These are phyloP conservation scores for Poliocrania exsul DNA, from an alignment of 2,797 vertebrate genomes.

Conservation along the genomic window DNA sequence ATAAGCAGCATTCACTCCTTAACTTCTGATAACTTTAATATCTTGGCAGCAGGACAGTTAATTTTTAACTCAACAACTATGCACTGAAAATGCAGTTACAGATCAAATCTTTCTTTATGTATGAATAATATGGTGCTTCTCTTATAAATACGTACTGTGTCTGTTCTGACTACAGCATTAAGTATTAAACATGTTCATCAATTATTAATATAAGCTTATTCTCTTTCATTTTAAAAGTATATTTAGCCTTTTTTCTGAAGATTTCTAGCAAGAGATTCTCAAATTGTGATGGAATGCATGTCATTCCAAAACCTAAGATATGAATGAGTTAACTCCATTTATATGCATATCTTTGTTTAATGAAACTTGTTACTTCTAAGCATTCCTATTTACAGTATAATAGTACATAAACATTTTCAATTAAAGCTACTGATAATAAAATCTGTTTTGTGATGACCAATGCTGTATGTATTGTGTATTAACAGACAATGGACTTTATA, in stretches of 20 bases:
- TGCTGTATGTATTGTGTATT: neutral
- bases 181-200: slow-evolving; percentile 21
- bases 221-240: neutral
- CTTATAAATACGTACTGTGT: neutral
- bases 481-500: neutral
- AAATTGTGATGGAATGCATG: neutral
- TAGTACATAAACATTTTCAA: neutral
- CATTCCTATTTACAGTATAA: neutral
- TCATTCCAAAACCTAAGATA: neutral
- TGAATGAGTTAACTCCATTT: neutral
- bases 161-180: slow-evolving; percentile 8
- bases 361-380: neutral
- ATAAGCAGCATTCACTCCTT: neutral
- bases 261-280: neutral
- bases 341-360: neutral
- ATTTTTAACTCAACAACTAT: slow-evolving; percentile 7
- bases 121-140: neutral
- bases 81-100: neutral
- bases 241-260: neutral
- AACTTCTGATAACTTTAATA: neutral
- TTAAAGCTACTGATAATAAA: neutral
- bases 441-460: neutral
- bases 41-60: neutral
- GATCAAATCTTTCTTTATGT: neutral
- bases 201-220: slow-evolving; percentile 30